Evolutionary conservation across 92 coral and sea anemone genomes (phyloP), one percentile per base, ranked within the genome.

Genomic region (Parazoanthus darwini): DNA sequence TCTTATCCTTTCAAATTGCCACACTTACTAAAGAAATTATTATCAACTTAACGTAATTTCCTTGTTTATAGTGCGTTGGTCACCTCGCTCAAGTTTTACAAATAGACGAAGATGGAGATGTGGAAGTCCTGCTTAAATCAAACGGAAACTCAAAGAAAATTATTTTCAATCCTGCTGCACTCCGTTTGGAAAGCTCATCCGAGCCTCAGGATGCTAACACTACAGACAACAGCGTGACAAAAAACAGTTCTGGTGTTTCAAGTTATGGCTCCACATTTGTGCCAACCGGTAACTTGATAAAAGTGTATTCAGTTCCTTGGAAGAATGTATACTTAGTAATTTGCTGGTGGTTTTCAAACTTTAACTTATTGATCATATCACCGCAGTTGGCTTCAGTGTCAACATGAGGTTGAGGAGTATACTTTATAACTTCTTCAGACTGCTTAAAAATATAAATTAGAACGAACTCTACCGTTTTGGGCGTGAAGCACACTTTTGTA

Each of bases 71-170:
- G 82, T 44, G 82, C 82, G 37, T 39, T 46, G 82, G 82, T 78
- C 82, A 50, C 26, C 16, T 50, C 58, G 82, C 82, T 44, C 38
- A 23, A 79, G 82, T 79, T 46, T 22, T 79, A 3, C 6, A 25
- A 23, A 51, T 79, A 11, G 82, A 79, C 13, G 82, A 26, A 39
- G 82, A 79, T 18, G 82, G 82, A 26, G 82, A 79, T 67, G 82
- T 79, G 65, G 67, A 79, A 29, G 66, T 79, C 37, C 11, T 50
- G 25, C 50, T 50, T 50, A n/a, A 79, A 79, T 16, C n/a, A 48
- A 26, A 79, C 11, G 82, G 82, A 67, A 39, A 39, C 11, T 51
- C 67, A 15, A 79, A 79, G 20, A 79, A 25, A 48, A 25, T 46
- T 16, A 22, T 15, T 5, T 79, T 79, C 8, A 79, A 79, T 48